phyloP scores from a whole-genome alignment of 2,113 vertebrate genomes.

The Grallaria varia region DNA sequence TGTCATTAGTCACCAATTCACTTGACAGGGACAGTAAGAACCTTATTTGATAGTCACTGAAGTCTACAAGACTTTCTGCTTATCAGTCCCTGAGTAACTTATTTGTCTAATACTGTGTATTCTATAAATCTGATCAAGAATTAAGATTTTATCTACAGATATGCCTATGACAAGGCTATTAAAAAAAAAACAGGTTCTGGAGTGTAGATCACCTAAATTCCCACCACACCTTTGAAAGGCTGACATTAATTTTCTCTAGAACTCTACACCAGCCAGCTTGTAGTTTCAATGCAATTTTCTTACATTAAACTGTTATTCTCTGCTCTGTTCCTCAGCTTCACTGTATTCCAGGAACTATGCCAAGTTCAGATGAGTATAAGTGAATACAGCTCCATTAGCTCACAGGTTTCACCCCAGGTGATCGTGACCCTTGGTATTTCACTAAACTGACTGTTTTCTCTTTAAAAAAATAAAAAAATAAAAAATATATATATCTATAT shows the following conservation, averaged over 20 bases:
- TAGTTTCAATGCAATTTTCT: background rate
- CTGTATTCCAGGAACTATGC: background rate
- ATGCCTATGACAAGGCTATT: background rate
- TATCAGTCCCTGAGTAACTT: background rate
- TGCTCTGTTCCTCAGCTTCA: background rate
- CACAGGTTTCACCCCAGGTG: background rate
- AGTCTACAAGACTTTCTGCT: background rate
- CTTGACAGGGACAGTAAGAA: background rate
- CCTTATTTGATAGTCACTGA: background rate
- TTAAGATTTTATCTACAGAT: background rate
- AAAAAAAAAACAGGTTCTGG: background rate
- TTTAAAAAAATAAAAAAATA: background rate
- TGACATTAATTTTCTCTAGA: background rate
- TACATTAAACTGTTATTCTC: background rate
- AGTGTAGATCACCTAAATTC: background rate
- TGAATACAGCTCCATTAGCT: background rate
- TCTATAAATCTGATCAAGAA: background rate
- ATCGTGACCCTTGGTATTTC: background rate
- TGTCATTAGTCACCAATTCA: background rate
- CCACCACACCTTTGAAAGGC: background rate
- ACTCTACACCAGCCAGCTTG: background rate
- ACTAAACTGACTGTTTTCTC: background rate
- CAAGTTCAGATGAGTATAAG: background rate
- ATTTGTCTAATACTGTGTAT: background rate
- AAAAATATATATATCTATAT: too few relatives aligned